These are phyloP conservation scores for Tiphia femorata DNA, from an alignment of 2,888 invertebrate species.

Conservation along the genomic window DNA sequence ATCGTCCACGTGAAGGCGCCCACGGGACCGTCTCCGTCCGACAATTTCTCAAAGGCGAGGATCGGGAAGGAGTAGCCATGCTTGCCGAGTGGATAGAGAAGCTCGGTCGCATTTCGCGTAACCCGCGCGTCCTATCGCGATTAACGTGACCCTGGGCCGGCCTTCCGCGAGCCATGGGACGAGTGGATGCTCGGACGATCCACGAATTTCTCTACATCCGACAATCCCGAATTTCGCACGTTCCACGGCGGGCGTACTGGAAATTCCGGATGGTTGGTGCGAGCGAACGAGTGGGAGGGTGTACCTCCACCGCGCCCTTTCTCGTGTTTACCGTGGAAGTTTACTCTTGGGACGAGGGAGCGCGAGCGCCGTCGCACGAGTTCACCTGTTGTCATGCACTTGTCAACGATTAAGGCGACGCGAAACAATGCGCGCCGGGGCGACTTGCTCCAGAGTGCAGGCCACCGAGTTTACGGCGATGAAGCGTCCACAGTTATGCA, in stretches of 20 bases:
- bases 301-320: constrained; percentile 7
- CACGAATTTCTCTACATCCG: constrained; percentile 6
- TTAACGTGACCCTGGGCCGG: constrained; percentile 31
- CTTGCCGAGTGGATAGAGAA: no score
- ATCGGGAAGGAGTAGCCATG: no score
- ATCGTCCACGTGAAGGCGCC: no score
- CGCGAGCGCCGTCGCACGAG: constrained; percentile 17
- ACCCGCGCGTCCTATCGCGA: constrained; percentile 29
- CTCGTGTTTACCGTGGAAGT: constrained; percentile 39
- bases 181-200: no score
- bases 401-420: constrained; percentile 37
- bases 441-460: not conserved
- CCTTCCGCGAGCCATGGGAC: constrained; percentile 30
- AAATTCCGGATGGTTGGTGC: no score
- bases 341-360: constrained; percentile 20
- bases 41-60: no score
- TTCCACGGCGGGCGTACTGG: constrained; percentile 23
- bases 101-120: constrained; percentile 40
- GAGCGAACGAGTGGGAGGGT: no score
- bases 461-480: not conserved
- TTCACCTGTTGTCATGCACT: constrained; percentile 26
- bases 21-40: no score
- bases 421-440: constrained; percentile 7
- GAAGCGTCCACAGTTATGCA: constrained; percentile 1
- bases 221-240: constrained; percentile 37